Conservation (phyloP, 2,888 invertebrate species). For the Ecliptopera silaceata region DNA sequence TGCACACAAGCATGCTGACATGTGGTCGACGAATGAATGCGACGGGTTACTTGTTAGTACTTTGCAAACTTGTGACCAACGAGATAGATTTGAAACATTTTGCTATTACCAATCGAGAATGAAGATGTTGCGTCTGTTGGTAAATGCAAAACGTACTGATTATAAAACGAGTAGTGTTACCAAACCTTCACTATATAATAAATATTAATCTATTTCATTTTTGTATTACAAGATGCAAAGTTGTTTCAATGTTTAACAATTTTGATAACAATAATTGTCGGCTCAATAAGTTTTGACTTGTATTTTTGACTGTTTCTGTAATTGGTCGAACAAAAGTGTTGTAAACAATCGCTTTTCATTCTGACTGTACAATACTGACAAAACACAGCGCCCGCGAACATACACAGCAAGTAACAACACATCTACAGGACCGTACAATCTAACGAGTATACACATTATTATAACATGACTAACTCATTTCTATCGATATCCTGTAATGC, state of each 20-base stretch:
- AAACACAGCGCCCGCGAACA: slow-evolving; percentile 23
- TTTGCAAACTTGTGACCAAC: background rate
- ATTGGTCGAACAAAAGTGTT: background rate
- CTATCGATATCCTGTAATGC: slow-evolving; percentile 36
- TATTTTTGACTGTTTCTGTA: too few relatives aligned
- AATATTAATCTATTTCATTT: background rate
- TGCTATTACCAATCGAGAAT: too few relatives aligned
- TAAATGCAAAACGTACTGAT: background rate
- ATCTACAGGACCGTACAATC: slow-evolving; percentile 32
- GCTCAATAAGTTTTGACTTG: too few relatives aligned
- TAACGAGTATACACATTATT: slow-evolving; percentile 34
- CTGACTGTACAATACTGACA: slow-evolving; percentile 18
- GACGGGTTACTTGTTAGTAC: slow-evolving; percentile 14
- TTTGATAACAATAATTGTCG: too few relatives aligned
- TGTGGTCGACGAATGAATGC: slow-evolving; percentile 23
- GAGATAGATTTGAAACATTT: too few relatives aligned
- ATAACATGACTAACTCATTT: slow-evolving; percentile 43
- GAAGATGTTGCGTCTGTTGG: background rate
- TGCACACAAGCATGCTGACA: slow-evolving; percentile 58
- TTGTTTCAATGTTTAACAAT: background rate
- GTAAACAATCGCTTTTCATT: slow-evolving; percentile 15
- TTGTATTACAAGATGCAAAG: background rate
- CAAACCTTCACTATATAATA: background rate
- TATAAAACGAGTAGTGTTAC: background rate
- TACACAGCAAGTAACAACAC: slow-evolving; percentile 31